Percentiles rank a stretch among this genome's conserved stretches.
These are phyloP conservation scores for Crotalus tigris DNA, from an alignment of 2,113 vertebrate genomes.

Conservation along the genomic window DNA sequence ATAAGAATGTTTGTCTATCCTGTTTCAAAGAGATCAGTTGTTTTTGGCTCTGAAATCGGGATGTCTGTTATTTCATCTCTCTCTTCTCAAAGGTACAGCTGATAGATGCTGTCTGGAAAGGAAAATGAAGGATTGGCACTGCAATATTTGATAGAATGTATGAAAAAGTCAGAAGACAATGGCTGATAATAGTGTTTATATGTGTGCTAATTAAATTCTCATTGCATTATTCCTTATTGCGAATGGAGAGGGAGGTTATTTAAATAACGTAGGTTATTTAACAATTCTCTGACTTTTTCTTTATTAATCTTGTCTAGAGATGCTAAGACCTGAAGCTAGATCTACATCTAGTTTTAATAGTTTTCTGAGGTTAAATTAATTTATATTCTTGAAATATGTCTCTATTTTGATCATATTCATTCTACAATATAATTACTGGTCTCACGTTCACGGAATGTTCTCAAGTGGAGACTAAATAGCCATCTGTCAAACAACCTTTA, in stretches of 20 bases:
- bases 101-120: constrained; percentile 40
- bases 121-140: neutral
- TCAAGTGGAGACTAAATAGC: neutral
- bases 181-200: accelerated
- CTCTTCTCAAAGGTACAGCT: constrained; percentile 47
- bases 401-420: neutral
- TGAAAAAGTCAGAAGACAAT: constrained; percentile 7
- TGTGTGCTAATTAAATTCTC: neutral
- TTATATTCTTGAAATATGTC: neutral
- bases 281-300: neutral
- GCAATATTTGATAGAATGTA: constrained; percentile 17
- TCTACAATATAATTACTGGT: neutral
- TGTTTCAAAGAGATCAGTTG: constrained; percentile 55
- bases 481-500: neutral
- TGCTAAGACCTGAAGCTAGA: neutral
- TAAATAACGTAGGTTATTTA: constrained; percentile 22
- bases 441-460: neutral
- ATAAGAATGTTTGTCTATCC: constrained; percentile 57
- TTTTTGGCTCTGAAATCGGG: constrained; percentile 55
- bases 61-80: constrained; percentile 54
- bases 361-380: neutral
- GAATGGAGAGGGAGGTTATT: constrained; percentile 15
- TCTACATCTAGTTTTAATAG: neutral
- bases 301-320: neutral
- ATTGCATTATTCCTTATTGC: neutral